phyloP scores from a whole-genome alignment of 1,140 invertebrate species.

The Aricia agestis region DNA sequence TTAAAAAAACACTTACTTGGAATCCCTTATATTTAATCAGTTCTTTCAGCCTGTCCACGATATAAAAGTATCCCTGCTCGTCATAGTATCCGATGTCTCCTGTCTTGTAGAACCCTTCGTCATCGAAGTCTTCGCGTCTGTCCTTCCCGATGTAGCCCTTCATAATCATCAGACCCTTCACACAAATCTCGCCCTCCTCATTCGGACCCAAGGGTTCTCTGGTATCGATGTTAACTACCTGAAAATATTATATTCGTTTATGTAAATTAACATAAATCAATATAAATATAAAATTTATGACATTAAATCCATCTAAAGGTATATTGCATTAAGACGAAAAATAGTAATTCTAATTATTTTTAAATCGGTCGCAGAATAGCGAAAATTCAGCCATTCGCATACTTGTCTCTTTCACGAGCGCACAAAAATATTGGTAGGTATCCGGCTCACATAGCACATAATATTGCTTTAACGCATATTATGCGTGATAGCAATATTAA shows the following conservation, averaged over 20 bases:
- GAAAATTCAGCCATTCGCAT: no score
- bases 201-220: conserved; percentile 78
- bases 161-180: conserved; percentile 81
- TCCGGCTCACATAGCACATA: no score
- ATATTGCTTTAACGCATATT: no score
- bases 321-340: no score
- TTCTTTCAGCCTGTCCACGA: conserved; percentile 87
- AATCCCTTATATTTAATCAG: conserved; percentile 87
- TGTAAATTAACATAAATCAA: not conserved
- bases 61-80: conserved; percentile 80
- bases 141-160: conserved; percentile 81
- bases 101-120: conserved; percentile 86
- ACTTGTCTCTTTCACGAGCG: no score
- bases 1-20: conserved; percentile 75
- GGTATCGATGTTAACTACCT: conserved; percentile 78
- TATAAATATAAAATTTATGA: no score
- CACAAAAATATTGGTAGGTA: no score
- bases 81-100: conserved; percentile 87
- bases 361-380: no score
- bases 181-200: conserved; percentile 81
- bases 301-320: no score
- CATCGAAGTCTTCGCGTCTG: conserved; percentile 80
- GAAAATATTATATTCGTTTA: conserved; percentile 21
- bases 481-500: no score
- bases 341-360: no score